Evolutionary conservation across 2,888 invertebrate species (phyloP), one percentile per base, ranked within the genome.

Genomic region (Spisula solida): DNA sequence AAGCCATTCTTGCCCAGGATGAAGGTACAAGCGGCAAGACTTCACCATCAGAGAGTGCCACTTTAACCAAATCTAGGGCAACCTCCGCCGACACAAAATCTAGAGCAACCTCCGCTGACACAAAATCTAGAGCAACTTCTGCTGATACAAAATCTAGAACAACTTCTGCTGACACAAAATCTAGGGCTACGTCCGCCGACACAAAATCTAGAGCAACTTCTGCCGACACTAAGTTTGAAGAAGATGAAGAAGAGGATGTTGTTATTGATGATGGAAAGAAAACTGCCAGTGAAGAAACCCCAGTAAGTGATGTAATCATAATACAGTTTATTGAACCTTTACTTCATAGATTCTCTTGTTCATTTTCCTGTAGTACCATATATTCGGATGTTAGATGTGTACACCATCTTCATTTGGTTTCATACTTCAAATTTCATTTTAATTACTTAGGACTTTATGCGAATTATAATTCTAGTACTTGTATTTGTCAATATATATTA

Each of bases 1-100:
- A 95, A 75, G 94, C 93, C 25, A 94, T 95, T 16, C 86, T 95
- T 79, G 88, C 88, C 10, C 91, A 92, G 34, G 90, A 88, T 20
- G 89, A 93, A 81, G n/a, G 82, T 1, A 47, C 80, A 12, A 89
- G 89, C 84, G 87, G 85, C 4, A 82, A 55, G n/a, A 88, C 91
- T 8, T 85, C 88, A 6, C 92, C 92, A 34, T 56, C 87, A 47
- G 82, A 79, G 25, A 86, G 86, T 6, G 51, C 66, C 31, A 90
- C 89, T 1, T 82, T 75, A 2, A 87, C 88, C 18, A 91, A 89
- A 78, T 92, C 92, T 41, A 48, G 88, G 34, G 82, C 90, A 18
- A 92, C 90, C 6, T 90, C 86, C 31, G 90, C 81, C 6, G 87
- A 86, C n/a, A 85, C 81, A 14, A 66, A 29, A 31, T 60, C 48